Conservation (phyloP, 2,888 invertebrate species). For the Caenorhabditis doughertyi region DNA sequence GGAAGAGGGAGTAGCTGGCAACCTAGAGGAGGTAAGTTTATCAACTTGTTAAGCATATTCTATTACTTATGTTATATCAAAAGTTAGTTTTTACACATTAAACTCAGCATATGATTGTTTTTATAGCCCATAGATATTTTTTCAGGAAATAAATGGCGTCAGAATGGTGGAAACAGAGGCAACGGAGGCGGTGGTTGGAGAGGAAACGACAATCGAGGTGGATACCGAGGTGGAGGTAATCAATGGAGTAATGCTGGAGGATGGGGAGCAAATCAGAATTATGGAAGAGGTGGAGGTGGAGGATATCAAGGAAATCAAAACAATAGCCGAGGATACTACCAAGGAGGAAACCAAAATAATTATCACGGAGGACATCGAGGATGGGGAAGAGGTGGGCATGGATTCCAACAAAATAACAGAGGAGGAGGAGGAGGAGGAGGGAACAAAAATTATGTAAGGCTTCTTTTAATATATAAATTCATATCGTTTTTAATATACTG, state of each 20-base stretch:
- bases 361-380: slow-evolving; percentile 11
- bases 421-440: slow-evolving; percentile 34
- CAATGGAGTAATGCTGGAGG: slow-evolving; percentile 8
- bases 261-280: slow-evolving; percentile 5
- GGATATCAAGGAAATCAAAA: slow-evolving; percentile 7
- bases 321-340: background rate
- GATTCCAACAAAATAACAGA: slow-evolving; percentile 8
- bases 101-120: no score
- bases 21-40: slow-evolving; percentile 27
- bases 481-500: background rate
- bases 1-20: slow-evolving; percentile 26
- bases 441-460: slow-evolving; percentile 7
- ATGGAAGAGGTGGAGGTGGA: slow-evolving; percentile 10
- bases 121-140: no score
- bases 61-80: no score
- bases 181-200: slow-evolving; percentile 16
- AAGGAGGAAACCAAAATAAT: slow-evolving; percentile 5
- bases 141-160: slow-evolving; percentile 25
- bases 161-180: slow-evolving; percentile 2
- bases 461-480: background rate
- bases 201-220: slow-evolving; percentile 27
- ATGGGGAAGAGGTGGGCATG: slow-evolving; percentile 19
- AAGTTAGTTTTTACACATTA: no score
- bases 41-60: no score
- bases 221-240: slow-evolving; percentile 14